Percentiles rank a stretch among this genome's conserved stretches.
These are phyloP conservation scores for Anagyrus pseudococci DNA, from an alignment of 2,888 invertebrate genomes.

Conservation along the genomic window DNA sequence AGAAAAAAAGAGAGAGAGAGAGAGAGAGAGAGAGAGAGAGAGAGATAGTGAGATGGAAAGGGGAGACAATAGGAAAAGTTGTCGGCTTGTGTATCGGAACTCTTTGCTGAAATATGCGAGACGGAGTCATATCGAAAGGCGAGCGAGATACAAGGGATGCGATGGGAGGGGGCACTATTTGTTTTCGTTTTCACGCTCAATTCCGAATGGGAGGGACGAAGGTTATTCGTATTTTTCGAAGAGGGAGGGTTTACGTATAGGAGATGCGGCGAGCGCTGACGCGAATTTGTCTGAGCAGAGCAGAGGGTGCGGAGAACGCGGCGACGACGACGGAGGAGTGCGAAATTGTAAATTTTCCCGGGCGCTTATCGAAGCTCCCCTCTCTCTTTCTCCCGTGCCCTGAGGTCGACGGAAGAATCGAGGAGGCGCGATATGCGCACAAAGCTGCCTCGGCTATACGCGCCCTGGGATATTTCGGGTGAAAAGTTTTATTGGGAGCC, in stretches of 20 bases:
- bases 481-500: slow-evolving; percentile 19
- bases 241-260: slow-evolving; percentile 3
- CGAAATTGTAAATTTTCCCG: slow-evolving; percentile 33
- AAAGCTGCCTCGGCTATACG: slow-evolving; percentile 1
- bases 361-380: slow-evolving; percentile 24
- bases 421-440: slow-evolving; percentile 8
- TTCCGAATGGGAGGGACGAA: slow-evolving; percentile 7
- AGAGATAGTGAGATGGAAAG: too few species aligned
- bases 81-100: slow-evolving; percentile 1
- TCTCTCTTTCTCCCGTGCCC: background rate
- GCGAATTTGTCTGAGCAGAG: slow-evolving; percentile 18
- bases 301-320: slow-evolving; percentile 2
- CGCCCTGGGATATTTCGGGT: slow-evolving; percentile 6
- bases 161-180: slow-evolving; percentile 2
- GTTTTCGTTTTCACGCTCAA: slow-evolving; percentile 23
- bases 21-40: too few species aligned
- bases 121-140: background rate
- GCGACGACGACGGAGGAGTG: slow-evolving; percentile 11
- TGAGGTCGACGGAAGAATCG: slow-evolving; percentile 5
- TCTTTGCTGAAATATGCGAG: too few species aligned
- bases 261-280: slow-evolving; percentile 3
- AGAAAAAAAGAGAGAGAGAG: too few species aligned
- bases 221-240: slow-evolving; percentile 23
- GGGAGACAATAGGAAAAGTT: too few species aligned
- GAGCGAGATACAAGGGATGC: background rate